These are phyloP conservation scores for Hypanus sabinus DNA, from an alignment of 2,113 vertebrate genomes.

Conservation along the genomic window DNA sequence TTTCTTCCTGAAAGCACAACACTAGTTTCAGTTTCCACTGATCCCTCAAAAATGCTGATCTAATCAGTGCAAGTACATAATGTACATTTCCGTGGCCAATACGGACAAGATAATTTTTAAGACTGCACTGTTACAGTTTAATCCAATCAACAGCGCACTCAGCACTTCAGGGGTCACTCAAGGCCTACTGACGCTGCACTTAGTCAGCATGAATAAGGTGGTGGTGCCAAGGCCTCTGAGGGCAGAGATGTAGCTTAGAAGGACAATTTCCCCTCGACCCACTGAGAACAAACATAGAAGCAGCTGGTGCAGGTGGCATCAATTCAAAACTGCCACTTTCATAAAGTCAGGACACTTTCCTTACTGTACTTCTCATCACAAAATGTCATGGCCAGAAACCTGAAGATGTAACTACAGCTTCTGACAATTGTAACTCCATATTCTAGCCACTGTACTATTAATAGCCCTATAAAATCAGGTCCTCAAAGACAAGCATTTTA, in stretches of 20 bases:
- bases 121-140: background rate
- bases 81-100: background rate
- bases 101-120: background rate
- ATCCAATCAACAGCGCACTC: background rate
- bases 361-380: background rate
- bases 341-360: background rate
- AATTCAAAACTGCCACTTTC: background rate
- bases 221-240: background rate
- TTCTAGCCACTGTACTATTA: background rate
- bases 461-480: background rate
- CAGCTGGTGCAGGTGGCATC: constrained; percentile 7
- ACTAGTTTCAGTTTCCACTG: background rate
- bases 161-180: background rate
- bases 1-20: background rate
- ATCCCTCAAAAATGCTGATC: background rate
- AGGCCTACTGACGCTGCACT: background rate
- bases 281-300: background rate
- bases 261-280: constrained; percentile 45
- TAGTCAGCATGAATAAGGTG: background rate
- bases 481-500: no score
- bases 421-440: background rate
- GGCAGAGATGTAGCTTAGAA: background rate
- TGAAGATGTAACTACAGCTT: background rate
- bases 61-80: background rate
- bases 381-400: background rate